Conservation (phyloP, 2,888 invertebrate species). For the Ormia ochracea region DNA sequence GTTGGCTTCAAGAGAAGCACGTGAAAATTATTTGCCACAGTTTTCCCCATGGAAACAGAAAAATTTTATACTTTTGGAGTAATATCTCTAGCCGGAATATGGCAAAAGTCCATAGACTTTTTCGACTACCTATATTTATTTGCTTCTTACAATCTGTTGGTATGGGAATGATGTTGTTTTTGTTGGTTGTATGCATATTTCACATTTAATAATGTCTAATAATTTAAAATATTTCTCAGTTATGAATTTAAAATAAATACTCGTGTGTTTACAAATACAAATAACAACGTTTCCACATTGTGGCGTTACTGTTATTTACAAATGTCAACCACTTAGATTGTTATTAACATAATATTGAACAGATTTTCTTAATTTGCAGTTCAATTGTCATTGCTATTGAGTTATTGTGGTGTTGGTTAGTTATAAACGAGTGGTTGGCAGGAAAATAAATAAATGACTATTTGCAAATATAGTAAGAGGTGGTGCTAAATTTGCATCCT, state of each 20-base stretch:
- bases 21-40: no score
- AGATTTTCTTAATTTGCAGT: neutral
- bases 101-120: no score
- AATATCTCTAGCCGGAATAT: no score
- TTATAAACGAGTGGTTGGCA: conserved; percentile 31
- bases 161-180: no score
- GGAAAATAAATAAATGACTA: conserved; percentile 32
- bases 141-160: no score
- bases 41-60: no score
- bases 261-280: neutral
- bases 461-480: conserved; percentile 16
- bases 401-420: conserved; percentile 19
- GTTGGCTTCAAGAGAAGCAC: no score
- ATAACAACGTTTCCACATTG: neutral
- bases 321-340: conserved; percentile 12
- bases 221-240: neutral
- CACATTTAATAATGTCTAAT: neutral
- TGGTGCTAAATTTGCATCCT: neutral
- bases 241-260: neutral
- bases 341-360: conserved; percentile 31
- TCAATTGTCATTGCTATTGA: neutral
- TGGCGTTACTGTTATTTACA: conserved; percentile 9
- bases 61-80: no score
- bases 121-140: no score
- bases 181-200: no score